Base-by-base conservation (phyloP, 2,797 vertebrate genomes). In the Scomberomorus guttatus region DNA sequence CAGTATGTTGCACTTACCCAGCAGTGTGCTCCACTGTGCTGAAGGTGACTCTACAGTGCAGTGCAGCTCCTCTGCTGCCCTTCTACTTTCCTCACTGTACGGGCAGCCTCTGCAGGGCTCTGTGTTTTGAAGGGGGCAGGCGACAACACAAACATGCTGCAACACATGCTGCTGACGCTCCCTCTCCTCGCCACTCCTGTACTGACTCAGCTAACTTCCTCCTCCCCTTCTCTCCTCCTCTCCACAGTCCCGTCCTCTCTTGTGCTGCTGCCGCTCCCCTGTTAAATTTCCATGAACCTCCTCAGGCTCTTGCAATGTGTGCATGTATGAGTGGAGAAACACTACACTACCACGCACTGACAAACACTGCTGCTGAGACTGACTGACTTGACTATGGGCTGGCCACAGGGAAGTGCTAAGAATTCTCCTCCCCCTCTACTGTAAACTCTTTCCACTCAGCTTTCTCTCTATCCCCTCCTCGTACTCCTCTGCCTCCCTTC, bases 81-180 rank as follows among this genome's bases (percentile, higher is more conserved):
- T 34, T 73, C 75, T 75, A 54, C 79, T 69, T 75, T 46, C 61
- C 89, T 87, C 83, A 75, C 54, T 63, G 80, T 27, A 51, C 77
- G 72, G 73, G 51, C 75, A 65, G 82, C 85, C 85, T 90, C 76
- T 84, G 87, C 87, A 81, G 83, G 76, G 72, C 72, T 80, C 65
- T 57, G 83, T 91, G 88, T 90, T 92, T 77, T 91, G 87, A 88
- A 85, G 80, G 84, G 71, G 80, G 72, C 81, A 73, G 84, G 72
- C 77, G 29, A 81, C 79, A 75, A 87, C 86, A 88, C 87, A 85
- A 90, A 92, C 94, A 91, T 88, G 89, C 93, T 87, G 92, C 89
- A 91, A 91, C 94, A 94, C 94, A 94, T 95, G 93, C 93, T 91
- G 91, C 91, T 85, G 87, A 91, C 82, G 75, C 79, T 92, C 83